A percentile compares a stretch with the other conserved stretches of the same genome.
These are phyloP conservation scores for Xestia ashworthii DNA, from an alignment of 2,888 invertebrate genomes.

Conservation along the genomic window DNA sequence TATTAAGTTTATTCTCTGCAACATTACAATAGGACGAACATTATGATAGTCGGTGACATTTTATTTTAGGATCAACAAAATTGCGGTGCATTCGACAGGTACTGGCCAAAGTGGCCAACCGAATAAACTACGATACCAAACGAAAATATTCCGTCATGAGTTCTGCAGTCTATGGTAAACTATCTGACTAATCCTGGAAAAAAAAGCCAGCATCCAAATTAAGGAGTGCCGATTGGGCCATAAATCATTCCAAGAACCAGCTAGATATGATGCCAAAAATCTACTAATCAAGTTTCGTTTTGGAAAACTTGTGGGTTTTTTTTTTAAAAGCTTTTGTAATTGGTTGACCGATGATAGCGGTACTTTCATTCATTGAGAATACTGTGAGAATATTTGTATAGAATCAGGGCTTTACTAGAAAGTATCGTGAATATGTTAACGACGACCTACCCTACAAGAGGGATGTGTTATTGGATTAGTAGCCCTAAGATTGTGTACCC, in stretches of 20 bases:
- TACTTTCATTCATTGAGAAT: constrained; percentile 22
- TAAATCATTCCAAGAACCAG: constrained; percentile 21
- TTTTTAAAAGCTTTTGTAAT: constrained; percentile 22
- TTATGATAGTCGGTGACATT: constrained; percentile 48
- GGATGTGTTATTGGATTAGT: constrained; percentile 83
- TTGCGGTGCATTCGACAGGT: constrained; percentile 4
- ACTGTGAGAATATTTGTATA: constrained; percentile 19
- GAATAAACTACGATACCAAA: neutral
- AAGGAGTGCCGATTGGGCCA: neutral
- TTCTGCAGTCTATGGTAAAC: neutral
- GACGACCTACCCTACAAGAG: constrained; percentile 65
- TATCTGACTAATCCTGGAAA: constrained; percentile 15
- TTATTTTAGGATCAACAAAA: constrained; percentile 48
- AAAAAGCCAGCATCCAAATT: constrained; percentile 17
- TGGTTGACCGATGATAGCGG: constrained; percentile 34
- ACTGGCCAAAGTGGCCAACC: neutral
- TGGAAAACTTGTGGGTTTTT: neutral
- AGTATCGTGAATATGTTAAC: constrained; percentile 29
- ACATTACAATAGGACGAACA: constrained; percentile 67
- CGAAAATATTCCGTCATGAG: neutral
- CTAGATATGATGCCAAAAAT: neutral
- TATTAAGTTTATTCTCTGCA: constrained; percentile 79
- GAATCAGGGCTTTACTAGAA: constrained; percentile 42
- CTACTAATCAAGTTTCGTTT: constrained; percentile 25
- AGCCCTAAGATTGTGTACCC: constrained; percentile 74